phyloP scores from a whole-genome alignment of 2,113 vertebrate species.

The Oncorhynchus keta region DNA sequence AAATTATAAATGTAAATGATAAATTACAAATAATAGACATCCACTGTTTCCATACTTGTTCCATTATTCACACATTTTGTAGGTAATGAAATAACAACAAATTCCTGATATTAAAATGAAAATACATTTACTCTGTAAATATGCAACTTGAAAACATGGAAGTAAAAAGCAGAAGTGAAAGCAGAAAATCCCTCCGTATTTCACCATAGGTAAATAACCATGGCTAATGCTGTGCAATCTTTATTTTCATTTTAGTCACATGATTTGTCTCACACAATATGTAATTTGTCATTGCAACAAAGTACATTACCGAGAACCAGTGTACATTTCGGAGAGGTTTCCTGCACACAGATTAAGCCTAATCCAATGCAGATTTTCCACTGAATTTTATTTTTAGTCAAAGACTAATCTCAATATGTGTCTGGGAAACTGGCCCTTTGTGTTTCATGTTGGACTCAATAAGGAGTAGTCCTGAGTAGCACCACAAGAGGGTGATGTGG shows the following conservation, averaged over 20 bases:
- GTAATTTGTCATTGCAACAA: not conserved
- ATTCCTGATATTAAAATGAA: not conserved
- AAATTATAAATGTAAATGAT: no score
- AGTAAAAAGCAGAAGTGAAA: not conserved
- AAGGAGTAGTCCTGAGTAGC: not conserved
- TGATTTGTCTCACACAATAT: not conserved
- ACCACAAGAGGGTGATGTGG: constrained; percentile 62
- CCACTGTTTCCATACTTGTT: not conserved
- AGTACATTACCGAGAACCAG: not conserved
- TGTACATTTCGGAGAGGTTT: no score
- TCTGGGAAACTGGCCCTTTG: no score
- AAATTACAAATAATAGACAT: not conserved
- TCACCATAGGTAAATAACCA: not conserved
- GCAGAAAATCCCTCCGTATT: not conserved
- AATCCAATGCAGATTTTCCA: no score
- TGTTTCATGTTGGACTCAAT: not conserved
- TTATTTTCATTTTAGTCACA: not conserved
- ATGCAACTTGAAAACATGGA: not conserved
- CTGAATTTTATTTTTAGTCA: no score
- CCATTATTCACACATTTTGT: not conserved
- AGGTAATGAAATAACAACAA: not conserved
- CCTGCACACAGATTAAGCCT: no score
- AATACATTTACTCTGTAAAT: not conserved
- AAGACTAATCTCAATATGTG: no score
- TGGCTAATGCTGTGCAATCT: not conserved